phyloP scores from a whole-genome alignment of 2,113 vertebrate genomes.

The Paramormyrops kingsleyae region DNA sequence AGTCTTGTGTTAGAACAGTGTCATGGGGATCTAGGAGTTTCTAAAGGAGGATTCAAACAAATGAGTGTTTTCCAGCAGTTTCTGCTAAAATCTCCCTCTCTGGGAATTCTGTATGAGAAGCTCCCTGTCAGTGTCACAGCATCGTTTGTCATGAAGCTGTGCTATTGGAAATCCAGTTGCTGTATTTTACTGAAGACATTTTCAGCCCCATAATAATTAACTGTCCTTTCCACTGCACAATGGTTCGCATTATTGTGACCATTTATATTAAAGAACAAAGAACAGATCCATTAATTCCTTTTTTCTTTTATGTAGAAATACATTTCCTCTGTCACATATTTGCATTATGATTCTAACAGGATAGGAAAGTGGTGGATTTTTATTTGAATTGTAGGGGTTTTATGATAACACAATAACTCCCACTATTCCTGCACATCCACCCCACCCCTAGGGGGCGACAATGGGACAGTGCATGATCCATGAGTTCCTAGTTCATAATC shows the following conservation, averaged over 20 bases:
- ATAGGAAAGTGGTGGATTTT: neutral
- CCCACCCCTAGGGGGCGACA: neutral
- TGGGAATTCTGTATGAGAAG: constrained; percentile 33
- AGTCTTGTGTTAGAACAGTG: neutral
- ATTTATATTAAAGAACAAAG: neutral
- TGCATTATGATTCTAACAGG: neutral
- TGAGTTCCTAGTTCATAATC: neutral
- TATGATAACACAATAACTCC: neutral
- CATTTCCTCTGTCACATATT: neutral
- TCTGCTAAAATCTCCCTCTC: constrained; percentile 18
- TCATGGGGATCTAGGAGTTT: constrained; percentile 13
- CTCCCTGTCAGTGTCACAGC: constrained; percentile 36
- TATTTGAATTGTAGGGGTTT: neutral
- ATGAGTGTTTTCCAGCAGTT: constrained; percentile 31
- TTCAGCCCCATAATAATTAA: neutral
- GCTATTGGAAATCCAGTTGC: constrained; percentile 7
- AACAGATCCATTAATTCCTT: neutral
- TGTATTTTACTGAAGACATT: neutral
- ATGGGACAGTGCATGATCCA: neutral
- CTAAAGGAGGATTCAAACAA: constrained; percentile 30
- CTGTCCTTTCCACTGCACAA: neutral
- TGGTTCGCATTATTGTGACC: neutral
- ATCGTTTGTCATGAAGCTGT: constrained; percentile 25
- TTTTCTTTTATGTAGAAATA: neutral
- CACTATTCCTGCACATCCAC: neutral